Base-by-base conservation (phyloP, 2,888 invertebrate genomes). In the Campaea margaritaria region DNA sequence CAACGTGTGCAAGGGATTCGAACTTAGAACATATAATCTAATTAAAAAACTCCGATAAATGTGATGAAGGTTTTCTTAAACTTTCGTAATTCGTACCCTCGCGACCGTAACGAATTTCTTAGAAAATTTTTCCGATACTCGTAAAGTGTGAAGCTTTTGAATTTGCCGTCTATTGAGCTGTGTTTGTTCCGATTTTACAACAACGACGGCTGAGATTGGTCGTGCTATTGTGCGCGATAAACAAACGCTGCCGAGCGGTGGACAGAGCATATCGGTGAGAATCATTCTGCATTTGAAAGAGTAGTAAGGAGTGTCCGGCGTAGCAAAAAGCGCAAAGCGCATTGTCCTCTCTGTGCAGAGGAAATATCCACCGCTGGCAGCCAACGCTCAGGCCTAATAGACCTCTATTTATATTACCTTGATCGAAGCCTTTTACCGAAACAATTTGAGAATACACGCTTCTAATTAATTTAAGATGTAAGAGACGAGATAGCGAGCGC, bases 251-350 rank as follows among this genome's bases (percentile, higher is more conserved):
- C 71, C 42, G 73, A 72, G 69, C 69, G 69, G 65, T 70, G 70
- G 75, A 74, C 75, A 74, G 65, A 72, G 74, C 82, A 76, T 84
- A 87, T 83, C 85, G 75, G 67, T 69, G 75, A 75, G 80, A 82
- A 85, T 86, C 83, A 76, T 83, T 83, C 76, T 78, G 68, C 72
- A 72, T 81, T 86, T 84, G 81, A 85, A 85, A 83, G 77, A 76
- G 69, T 68, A 72, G 80, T 76, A 81, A 83, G 79, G 75, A 82
- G 76, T 79, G 81, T 85, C 83, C 78, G 80, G 67, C 69, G 75
- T 61, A 78, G 78, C 80, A 89, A 90, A 89, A 89, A 89, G 84
- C 81, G 81, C 83, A 84, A 83, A 83, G 81, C 77, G 79, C 78
- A 86, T 90, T 91, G 91, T 91, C 86, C 21, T 81, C 83, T 68